phyloP scores from a whole-genome alignment of 2,888 invertebrate genomes.

The Nipponacmea schrenckii region DNA sequence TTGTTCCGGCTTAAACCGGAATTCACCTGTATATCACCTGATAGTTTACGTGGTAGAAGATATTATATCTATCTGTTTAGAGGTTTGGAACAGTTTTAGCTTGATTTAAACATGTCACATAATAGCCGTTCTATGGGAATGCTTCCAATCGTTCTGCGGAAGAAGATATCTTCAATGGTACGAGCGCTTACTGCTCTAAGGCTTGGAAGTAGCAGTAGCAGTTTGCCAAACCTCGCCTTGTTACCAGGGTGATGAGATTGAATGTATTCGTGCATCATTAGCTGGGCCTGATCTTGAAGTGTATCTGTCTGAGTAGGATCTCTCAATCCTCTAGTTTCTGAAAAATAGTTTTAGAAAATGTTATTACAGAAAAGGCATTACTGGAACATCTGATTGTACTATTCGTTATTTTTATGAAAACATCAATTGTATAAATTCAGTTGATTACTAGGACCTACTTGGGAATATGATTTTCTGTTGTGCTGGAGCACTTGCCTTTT shows the following conservation, averaged over 20 bases:
- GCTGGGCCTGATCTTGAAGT: conserved; percentile 83
- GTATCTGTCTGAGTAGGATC: conserved; percentile 73
- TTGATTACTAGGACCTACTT: no score
- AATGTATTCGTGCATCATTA: conserved; percentile 79
- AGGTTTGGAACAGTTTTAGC: conserved; percentile 32
- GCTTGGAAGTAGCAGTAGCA: conserved; percentile 80
- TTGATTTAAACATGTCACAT: conserved; percentile 74
- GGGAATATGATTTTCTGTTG: no score
- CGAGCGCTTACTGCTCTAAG: conserved; percentile 71
- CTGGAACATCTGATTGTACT: background rate
- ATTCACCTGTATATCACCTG: no score
- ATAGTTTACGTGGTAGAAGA: no score
- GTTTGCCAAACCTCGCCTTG: conserved; percentile 76
- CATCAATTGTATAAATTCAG: no score
- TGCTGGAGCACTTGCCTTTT: no score
- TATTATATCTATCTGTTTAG: no score
- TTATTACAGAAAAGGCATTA: background rate
- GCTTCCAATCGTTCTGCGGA: conserved; percentile 80
- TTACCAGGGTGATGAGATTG: conserved; percentile 51
- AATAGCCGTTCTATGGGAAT: conserved; percentile 78
- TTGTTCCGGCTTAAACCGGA: no score
- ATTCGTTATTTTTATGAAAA: no score
- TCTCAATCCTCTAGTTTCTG: conserved; percentile 75
- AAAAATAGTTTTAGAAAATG: conserved; percentile 28
- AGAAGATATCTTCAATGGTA: conserved; percentile 77